phyloP scores from a whole-genome alignment of 2,113 vertebrate genomes.

The Chaetops frenatus region DNA sequence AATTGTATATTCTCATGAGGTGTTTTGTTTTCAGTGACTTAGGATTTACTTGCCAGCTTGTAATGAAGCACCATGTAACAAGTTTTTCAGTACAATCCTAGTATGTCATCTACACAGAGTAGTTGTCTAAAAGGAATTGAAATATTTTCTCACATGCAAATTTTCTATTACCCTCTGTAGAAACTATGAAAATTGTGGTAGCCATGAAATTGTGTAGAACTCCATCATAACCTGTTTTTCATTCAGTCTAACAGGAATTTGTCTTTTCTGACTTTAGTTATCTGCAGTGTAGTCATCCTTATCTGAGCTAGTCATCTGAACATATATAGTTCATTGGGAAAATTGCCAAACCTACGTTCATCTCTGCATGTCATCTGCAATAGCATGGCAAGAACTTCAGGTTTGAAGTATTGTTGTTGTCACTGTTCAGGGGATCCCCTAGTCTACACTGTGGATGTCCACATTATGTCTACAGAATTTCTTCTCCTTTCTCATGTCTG shows the following conservation, averaged over 20 bases:
- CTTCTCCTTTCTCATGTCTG: background rate
- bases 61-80: background rate
- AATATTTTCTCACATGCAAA: accelerated
- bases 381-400: background rate
- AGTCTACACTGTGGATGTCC: background rate
- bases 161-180: background rate
- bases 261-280: background rate
- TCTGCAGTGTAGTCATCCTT: background rate
- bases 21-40: background rate
- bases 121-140: background rate
- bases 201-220: background rate
- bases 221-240: background rate
- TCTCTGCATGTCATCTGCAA: background rate
- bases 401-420: background rate
- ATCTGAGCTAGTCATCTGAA: background rate
- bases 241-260: background rate
- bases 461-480: background rate
- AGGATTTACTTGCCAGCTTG: background rate
- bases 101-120: background rate
- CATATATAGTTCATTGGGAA: background rate
- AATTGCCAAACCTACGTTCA: background rate
- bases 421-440: background rate
- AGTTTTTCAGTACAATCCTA: background rate
- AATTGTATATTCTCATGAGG: background rate
- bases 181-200: background rate